Evolutionary conservation across 2,113 vertebrate genomes (phyloP).

Genomic region (Aldabrachelys gigantea): DNA sequence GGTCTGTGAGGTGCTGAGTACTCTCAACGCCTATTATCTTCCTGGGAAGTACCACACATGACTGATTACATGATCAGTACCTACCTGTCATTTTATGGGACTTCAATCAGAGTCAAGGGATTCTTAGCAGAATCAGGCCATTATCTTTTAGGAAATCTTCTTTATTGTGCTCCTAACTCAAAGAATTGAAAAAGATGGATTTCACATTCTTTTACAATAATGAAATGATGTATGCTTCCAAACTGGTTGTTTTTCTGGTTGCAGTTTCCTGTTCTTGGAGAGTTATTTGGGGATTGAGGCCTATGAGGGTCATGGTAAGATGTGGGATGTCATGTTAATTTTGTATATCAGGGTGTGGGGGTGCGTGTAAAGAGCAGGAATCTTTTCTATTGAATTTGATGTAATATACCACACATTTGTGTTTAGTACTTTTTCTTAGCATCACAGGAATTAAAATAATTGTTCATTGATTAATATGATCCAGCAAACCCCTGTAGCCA

Average conservation of each 20-base stretch:
- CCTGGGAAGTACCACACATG: neutral
- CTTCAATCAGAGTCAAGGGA: neutral
- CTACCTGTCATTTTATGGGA: neutral
- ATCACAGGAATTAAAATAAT: neutral
- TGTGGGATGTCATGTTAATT: neutral
- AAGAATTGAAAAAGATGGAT: slow-evolving; percentile 23
- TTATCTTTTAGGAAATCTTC: slow-evolving; percentile 38
- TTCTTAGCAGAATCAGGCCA: neutral
- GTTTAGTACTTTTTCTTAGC: neutral
- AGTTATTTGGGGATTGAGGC: neutral
- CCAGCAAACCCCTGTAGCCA: neutral
- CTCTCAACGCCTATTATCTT: neutral
- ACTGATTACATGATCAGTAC: neutral
- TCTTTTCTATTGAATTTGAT: neutral
- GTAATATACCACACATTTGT: neutral
- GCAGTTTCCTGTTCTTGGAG: neutral
- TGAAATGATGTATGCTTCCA: slow-evolving; percentile 2
- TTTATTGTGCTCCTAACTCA: slow-evolving; percentile 20
- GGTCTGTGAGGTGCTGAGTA: neutral
- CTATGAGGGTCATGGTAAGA: too few relatives aligned
- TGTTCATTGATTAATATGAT: neutral
- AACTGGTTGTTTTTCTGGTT: neutral
- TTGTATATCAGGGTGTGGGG: neutral
- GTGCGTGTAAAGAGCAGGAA: neutral
- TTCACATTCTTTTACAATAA: neutral